Evolutionary conservation across 2,888 invertebrate genomes (phyloP).

Genomic region (Amiota mariae): DNA sequence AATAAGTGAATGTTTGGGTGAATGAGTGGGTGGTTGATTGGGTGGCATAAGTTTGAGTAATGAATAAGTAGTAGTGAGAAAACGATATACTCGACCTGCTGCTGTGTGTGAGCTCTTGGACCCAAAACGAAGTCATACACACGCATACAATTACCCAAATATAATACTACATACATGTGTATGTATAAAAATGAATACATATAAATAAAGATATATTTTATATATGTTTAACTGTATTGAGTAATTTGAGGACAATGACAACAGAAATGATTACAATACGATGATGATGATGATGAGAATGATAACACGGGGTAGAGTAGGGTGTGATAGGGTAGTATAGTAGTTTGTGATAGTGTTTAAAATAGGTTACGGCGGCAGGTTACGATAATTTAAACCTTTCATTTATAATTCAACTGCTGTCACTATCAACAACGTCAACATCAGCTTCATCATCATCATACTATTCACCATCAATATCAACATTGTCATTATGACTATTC

Average conservation of each 20-base stretch:
- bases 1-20: neutral
- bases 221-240: conserved; percentile 9
- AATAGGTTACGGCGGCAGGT: neutral
- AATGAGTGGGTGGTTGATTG: neutral
- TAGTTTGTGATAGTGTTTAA: too few species aligned
- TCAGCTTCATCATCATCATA: too few species aligned
- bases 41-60: neutral
- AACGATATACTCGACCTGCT: neutral
- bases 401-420: neutral
- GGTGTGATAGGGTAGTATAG: neutral
- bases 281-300: too few species aligned
- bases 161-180: neutral
- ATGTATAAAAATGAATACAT: neutral
- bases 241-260: conserved; percentile 1
- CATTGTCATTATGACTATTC: too few species aligned
- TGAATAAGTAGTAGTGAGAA: neutral
- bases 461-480: too few species aligned
- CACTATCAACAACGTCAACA: too few species aligned
- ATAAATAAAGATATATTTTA: conserved; percentile 1
- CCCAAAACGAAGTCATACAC: neutral
- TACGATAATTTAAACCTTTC: neutral
- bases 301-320: neutral
- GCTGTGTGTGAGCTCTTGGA: neutral
- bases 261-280: too few species aligned
- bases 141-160: neutral